Evolutionary conservation across 37 sponge, comb jelly and placozoan species (phyloP).

Genomic region (Axinella damicornis): DNA sequence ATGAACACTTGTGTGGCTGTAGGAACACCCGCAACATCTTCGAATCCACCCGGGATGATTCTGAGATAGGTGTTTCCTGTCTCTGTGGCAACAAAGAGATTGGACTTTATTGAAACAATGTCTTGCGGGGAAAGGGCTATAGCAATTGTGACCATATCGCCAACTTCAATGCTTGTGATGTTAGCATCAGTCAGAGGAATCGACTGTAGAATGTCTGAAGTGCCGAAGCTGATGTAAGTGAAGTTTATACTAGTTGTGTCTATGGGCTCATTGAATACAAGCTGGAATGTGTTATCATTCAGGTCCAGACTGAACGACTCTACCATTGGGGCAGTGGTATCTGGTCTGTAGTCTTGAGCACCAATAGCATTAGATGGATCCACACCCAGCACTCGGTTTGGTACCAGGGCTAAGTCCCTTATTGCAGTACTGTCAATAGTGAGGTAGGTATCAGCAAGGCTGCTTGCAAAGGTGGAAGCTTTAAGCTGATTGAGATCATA

Average conservation of each 20-base stretch:
- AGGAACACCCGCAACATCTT: constrained; percentile 58
- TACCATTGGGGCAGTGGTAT: constrained; percentile 72
- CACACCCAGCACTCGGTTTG: constrained; percentile 52
- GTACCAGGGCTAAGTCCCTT: constrained; percentile 71
- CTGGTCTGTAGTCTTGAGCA: constrained; percentile 48
- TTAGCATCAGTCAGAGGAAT: constrained; percentile 57
- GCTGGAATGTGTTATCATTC: constrained; percentile 39
- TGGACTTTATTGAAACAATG: constrained; percentile 70
- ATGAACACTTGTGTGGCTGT: neutral
- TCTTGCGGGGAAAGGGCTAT: constrained; percentile 48
- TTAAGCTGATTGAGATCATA: constrained; percentile 84
- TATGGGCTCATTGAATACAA: constrained; percentile 85
- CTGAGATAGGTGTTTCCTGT: constrained; percentile 41
- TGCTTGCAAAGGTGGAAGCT: constrained; percentile 48
- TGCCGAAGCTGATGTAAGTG: constrained; percentile 35
- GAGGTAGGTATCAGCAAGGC: constrained; percentile 59
- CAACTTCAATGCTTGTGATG: constrained; percentile 15
- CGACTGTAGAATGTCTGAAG: constrained; percentile 1
- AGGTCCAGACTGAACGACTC: constrained; percentile 71
- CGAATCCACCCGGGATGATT: constrained; percentile 30
- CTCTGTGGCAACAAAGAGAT: constrained; percentile 23
- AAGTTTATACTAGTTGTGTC: constrained; percentile 50
- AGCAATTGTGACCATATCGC: constrained; percentile 26
- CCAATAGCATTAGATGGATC: constrained; percentile 34
- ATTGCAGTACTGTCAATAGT: constrained; percentile 49